Evolutionary conservation across 1,140 invertebrate genomes (phyloP), one percentile per base, ranked within the genome.

Genomic region (Halyomorpha halys): DNA sequence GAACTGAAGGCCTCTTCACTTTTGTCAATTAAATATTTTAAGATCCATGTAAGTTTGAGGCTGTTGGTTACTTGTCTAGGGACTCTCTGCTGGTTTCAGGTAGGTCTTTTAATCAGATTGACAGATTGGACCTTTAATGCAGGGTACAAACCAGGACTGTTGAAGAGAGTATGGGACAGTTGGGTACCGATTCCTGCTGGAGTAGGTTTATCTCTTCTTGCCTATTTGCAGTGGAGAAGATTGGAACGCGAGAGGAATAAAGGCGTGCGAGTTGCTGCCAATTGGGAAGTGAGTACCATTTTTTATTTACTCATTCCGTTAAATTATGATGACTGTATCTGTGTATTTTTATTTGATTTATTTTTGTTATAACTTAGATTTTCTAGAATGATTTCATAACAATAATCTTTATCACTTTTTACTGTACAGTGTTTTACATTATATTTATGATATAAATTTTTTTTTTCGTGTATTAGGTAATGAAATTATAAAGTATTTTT

Each of bases 141-240:
- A 56, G 53, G 53, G 23, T 56, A 56, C 21, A 63, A 53, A 34
- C 45, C 23, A 54, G 49, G 49, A 18, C 15, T 63, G 6, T n/a
- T 64, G 13, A 21, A 27, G 44, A 44, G 34, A 34, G 18, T 70
- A 47, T 69, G 68, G 64, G 62, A 64, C 3, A 66, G 66, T 30
- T 70, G 69, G 66, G 63, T 69, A 27, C 68, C 67, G 9, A 69
- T 71, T 2, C 68, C 70, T 4, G 68, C 69, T 13, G 67, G 69
- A 18, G 67, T 71, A 14, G 70, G 70, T n/a, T 49, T 71, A 15
- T 68, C 70, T 13, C 23, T 71, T 15, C 39, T 71, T 11, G 68
- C 67, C 9, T 67, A 69, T 11, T 61, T 69, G 9, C 70, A 71
- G 45, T 70, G 67, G 67, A 64, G 68, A 30, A 64, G 69, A 30